Evolutionary conservation across 2,888 invertebrate species (phyloP), one percentile per base, ranked within the genome.

Genomic region (Drosophila pullipes): DNA sequence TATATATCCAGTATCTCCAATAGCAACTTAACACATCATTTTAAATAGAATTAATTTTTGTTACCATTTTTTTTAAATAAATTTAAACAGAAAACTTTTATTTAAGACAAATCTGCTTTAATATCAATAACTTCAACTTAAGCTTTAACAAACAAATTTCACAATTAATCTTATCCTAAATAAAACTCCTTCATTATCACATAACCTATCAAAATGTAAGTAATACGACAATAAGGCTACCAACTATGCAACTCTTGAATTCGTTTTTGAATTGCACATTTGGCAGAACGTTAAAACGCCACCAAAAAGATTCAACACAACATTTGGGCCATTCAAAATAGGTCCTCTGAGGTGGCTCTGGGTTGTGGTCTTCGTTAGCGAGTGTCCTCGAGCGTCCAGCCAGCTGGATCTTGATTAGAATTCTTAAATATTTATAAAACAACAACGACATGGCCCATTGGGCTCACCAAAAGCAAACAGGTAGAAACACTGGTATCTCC

Each of bases 391-490:
- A 62, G 74, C 39, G 69, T 69, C 62, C 62, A 60, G 57, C 59
- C 87, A 82, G 73, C 88, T 87, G 86, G 80, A 92, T 92, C 92
- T 92, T 93, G 92, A 92, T 92, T 93, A 92, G 88, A 92, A 90
- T 90, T 90, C 87, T 91, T 82, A 92, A 93, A 92, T 92, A 92
- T 93, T 92, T 91, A 92, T 92, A 91, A 84, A 81, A 72, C 76
- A 79, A 69, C 69, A 79, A 71, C 49, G 44, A 58, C 61, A 59
- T 47, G 31, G 66, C 74, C 69, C 70, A 64, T 58, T 77, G 60
- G 72, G 68, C 70, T 55, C 65, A 54, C 52, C 61, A 53, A 57
- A 66, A 53, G 82, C 78, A 82, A 88, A 82, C 89, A 90, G 90
- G 82, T 85, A 81, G 76, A 67, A 58, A 53, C 57, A 33, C 58